A percentile compares a stretch with the other conserved stretches of the same genome.
These are phyloP conservation scores for Coleophora flavipennella DNA, from an alignment of 2,888 invertebrate genomes.

Conservation along the genomic window DNA sequence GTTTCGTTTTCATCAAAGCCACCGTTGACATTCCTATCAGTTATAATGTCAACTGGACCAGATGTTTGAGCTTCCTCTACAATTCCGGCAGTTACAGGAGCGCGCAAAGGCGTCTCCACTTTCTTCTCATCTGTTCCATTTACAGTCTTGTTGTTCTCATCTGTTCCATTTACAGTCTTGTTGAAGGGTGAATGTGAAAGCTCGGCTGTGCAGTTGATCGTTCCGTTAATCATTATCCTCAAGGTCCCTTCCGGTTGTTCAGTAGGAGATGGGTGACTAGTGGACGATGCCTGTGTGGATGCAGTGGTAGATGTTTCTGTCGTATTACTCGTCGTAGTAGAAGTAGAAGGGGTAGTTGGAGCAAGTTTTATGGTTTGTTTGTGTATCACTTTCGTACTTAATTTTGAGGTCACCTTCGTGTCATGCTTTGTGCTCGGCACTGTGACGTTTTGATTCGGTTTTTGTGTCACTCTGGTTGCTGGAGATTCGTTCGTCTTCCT, in stretches of 20 bases:
- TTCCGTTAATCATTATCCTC: constrained; percentile 55
- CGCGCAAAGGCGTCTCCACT: constrained; percentile 33
- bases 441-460: constrained; percentile 16
- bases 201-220: constrained; percentile 61
- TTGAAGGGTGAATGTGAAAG: constrained; percentile 45
- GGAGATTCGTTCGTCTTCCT: constrained; percentile 43
- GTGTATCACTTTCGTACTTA: too few relatives aligned
- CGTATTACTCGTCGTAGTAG: constrained; percentile 15
- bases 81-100: constrained; percentile 30
- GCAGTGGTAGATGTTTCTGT: constrained; percentile 15
- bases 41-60: constrained; percentile 50
- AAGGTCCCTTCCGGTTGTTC: constrained; percentile 50
- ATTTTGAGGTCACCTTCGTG: too few relatives aligned
- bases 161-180: not conserved
- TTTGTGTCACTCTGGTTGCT: constrained; percentile 13
- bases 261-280: constrained; percentile 21
- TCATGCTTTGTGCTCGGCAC: constrained; percentile 7
- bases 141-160: constrained; percentile 23
- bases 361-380: too few relatives aligned
- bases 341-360: constrained; percentile 17
- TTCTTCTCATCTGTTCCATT: constrained; percentile 27
- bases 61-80: constrained; percentile 44
- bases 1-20: constrained; percentile 64
- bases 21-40: constrained; percentile 40
- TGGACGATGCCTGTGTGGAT: constrained; percentile 16